A percentile compares a stretch with the other conserved stretches of the same genome.
These are phyloP conservation scores for Phaethornis superciliosus DNA, from an alignment of 2,113 vertebrate species.

Conservation along the genomic window DNA sequence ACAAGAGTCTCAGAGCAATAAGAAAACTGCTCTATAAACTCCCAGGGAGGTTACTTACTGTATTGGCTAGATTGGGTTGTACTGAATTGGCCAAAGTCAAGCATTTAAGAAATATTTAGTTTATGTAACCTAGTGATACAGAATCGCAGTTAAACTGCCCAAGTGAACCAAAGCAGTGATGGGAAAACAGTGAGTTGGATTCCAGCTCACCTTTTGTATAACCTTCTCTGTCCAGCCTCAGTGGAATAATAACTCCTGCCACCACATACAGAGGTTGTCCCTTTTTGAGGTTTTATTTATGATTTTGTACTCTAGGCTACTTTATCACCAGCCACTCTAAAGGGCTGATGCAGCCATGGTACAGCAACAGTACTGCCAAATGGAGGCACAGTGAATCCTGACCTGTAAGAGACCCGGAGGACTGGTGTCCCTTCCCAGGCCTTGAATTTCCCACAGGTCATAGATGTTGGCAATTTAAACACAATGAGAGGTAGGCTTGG, in stretches of 20 bases:
- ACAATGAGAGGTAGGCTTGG: not conserved
- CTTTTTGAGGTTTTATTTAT: not conserved
- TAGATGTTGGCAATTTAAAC: not conserved
- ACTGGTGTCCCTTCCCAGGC: not conserved
- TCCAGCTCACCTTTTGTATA: not conserved
- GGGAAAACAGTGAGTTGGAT: not conserved
- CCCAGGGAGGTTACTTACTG: not conserved
- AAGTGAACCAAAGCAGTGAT: not conserved
- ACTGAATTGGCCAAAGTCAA: slow-evolving; percentile 3
- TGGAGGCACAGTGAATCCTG: not conserved
- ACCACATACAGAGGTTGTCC: not conserved
- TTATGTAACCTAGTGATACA: slow-evolving; percentile 20
- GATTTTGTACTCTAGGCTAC: not conserved
- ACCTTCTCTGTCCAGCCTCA: not conserved
- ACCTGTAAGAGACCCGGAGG: not conserved
- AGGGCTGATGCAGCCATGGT: not conserved
- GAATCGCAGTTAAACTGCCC: not conserved
- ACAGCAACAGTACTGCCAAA: not conserved
- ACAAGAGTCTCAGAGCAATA: not conserved
- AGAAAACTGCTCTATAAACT: not conserved
- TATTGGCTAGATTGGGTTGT: not conserved
- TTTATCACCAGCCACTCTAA: not conserved
- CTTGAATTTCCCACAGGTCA: not conserved
- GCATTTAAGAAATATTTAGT: slow-evolving; percentile 21
- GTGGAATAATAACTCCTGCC: not conserved